Conservation (phyloP, 2,888 invertebrate species). For the Noctua comes region DNA sequence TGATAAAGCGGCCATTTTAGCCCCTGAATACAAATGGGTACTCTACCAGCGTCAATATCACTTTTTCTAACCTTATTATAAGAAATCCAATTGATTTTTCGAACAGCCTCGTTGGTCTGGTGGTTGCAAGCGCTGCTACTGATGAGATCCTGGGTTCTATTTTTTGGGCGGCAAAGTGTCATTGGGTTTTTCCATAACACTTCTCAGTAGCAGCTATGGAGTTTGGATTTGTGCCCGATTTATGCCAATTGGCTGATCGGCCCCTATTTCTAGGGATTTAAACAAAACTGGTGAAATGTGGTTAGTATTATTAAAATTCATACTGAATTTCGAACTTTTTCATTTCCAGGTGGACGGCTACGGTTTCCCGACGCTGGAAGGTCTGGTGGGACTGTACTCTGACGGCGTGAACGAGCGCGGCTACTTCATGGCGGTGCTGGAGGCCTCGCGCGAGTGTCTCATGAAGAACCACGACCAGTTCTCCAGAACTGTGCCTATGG, state of each 20-base stretch:
- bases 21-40: too few species aligned
- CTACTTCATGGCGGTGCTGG: constrained; percentile 93
- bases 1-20: too few species aligned
- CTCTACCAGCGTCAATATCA: too few species aligned
- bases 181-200: background rate
- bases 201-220: too few species aligned
- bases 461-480: constrained; percentile 89
- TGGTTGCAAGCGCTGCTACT: background rate
- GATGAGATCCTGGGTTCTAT: background rate
- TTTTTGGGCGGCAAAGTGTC: background rate
- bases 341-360: constrained; percentile 91
- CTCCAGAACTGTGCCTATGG: constrained; percentile 87
- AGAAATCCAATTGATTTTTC: background rate
- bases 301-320: background rate
- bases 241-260: background rate
- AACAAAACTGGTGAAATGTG: background rate
- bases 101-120: background rate
- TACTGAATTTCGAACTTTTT: background rate
- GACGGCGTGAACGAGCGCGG: constrained; percentile 94
- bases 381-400: constrained; percentile 93
- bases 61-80: background rate
- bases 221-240: background rate
- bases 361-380: constrained; percentile 94
- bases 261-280: background rate
- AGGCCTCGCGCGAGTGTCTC: constrained; percentile 93